phyloP scores from a whole-genome alignment of 2,888 invertebrate species.

The Trimorus sp. region DNA sequence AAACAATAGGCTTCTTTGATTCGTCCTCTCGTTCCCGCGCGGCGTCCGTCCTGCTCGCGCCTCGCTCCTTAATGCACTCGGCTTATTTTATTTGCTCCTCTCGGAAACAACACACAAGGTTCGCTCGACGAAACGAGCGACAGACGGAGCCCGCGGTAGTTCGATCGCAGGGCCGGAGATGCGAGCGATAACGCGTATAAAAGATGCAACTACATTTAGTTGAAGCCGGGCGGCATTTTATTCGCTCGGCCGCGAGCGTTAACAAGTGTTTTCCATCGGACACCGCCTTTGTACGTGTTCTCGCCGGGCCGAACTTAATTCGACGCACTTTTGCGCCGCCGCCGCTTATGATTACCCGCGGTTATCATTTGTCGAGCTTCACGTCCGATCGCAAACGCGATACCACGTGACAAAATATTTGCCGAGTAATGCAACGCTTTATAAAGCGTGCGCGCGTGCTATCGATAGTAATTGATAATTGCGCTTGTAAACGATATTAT shows the following conservation, averaged over 20 bases:
- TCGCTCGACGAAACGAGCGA: constrained; percentile 64
- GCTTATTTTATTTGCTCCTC: constrained; percentile 58
- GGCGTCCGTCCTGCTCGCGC: constrained; percentile 33
- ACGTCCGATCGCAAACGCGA: background rate
- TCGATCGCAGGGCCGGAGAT: constrained; percentile 71
- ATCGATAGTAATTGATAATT: constrained; percentile 16
- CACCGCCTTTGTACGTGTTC: constrained; percentile 66
- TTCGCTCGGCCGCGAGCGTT: constrained; percentile 74
- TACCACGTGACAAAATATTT: constrained; percentile 24
- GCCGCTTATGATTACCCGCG: constrained; percentile 34
- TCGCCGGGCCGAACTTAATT: constrained; percentile 45
- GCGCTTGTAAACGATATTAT: background rate
- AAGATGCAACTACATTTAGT: constrained; percentile 79
- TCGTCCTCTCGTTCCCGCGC: constrained; percentile 41
- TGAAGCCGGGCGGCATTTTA: constrained; percentile 79
- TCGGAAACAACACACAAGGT: constrained; percentile 66
- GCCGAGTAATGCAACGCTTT: constrained; percentile 7
- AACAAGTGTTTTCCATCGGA: constrained; percentile 80
- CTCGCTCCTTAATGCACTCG: constrained; percentile 34
- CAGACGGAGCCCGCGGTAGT: constrained; percentile 63
- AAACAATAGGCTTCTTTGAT: constrained; percentile 69
- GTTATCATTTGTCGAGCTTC: constrained; percentile 23
- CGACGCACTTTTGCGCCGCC: constrained; percentile 46
- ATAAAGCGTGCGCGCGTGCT: constrained; percentile 4
- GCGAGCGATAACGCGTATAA: constrained; percentile 78